Percentiles rank a stretch among this genome's conserved stretches.
phyloP scores from a whole-genome alignment of 2,797 vertebrate species.

The Gymnothorax javanicus region DNA sequence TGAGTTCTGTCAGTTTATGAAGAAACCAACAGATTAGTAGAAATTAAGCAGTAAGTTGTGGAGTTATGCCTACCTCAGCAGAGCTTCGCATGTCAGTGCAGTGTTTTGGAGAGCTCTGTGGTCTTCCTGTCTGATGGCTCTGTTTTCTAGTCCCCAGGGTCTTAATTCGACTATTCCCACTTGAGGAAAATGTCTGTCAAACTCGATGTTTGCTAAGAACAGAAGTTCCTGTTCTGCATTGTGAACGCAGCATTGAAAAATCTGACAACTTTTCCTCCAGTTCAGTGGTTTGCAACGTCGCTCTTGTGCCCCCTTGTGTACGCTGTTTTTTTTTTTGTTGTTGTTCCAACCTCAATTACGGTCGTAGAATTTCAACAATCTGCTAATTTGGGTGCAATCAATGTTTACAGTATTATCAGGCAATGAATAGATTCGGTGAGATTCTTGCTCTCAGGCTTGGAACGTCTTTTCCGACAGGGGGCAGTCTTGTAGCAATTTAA shows the following conservation, averaged over 20 bases:
- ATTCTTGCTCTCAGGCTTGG: not conserved
- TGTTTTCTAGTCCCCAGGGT: not conserved
- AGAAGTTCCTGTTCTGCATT: not conserved
- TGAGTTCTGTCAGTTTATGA: not conserved
- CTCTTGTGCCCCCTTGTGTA: no score
- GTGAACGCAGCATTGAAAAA: not conserved
- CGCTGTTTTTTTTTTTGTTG: no score
- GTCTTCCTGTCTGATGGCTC: not conserved
- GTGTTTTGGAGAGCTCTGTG: not conserved
- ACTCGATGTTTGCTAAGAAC: not conserved
- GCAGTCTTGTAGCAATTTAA: not conserved
- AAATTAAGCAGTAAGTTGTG: not conserved
- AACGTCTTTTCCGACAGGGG: not conserved
- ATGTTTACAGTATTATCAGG: no score
- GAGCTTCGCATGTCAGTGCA: not conserved
- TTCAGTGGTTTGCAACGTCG: no score
- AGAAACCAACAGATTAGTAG: not conserved
- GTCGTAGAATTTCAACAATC: no score
- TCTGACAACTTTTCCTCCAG: no score
- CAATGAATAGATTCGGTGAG: not conserved
- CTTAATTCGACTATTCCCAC: not conserved
- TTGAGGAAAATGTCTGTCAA: not conserved
- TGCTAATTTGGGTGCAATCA: no score
- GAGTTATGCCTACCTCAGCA: not conserved
- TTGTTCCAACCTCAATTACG: no score